Evolutionary conservation across 37 sponge, comb jelly and placozoan species (phyloP), one percentile per base, ranked within the genome.

Genomic region (Chondrilla cf. caribensis): DNA sequence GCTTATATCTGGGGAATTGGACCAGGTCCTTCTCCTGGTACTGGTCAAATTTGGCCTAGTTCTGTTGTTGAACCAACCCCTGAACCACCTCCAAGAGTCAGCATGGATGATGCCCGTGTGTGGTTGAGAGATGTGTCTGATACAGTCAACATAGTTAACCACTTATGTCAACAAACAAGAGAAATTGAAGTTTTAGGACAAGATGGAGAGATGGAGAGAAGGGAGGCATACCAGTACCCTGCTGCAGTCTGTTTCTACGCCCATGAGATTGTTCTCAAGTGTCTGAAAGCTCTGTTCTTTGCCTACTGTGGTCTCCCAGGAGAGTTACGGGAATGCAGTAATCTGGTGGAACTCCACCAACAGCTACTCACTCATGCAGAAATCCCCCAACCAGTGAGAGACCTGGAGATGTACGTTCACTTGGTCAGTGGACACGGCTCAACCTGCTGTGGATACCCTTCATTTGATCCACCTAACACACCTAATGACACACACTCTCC

Each of bases 201-300:
- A 15, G 24, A 39, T 22, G 44, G 36, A 22, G 44, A n/a, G 36
- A 28, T 29, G 8, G 44, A 40, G 44, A 31, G 25, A 43, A 39
- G 25, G 1, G 24, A 24, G 1, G 44, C 40, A 19, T 73, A 22
- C 25, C 15, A 17, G 44, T 73, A 25, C 43, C 76, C 76, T 40
- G 76, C 31, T 37, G 41, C 76, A 11, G 19, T 73, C 76, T 73
- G 76, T 43, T 42, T 73, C 44, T 73, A 43, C 7, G 76, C 76
- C 7, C 76, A 73, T 73, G 76, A 73, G 44, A 73, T 73, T 73
- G 76, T 73, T 37, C 76, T 73, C 44, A 73, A 73, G 44, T 73
- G 76, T 38, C 54, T 92, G 32, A 92, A 88, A 31, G 92, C 85
- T 35, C 38, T 85, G 2, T 72, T 82, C 37, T 85, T 82, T 85